phyloP scores from a whole-genome alignment of 2,113 vertebrate genomes.

The Hyla sarda region DNA sequence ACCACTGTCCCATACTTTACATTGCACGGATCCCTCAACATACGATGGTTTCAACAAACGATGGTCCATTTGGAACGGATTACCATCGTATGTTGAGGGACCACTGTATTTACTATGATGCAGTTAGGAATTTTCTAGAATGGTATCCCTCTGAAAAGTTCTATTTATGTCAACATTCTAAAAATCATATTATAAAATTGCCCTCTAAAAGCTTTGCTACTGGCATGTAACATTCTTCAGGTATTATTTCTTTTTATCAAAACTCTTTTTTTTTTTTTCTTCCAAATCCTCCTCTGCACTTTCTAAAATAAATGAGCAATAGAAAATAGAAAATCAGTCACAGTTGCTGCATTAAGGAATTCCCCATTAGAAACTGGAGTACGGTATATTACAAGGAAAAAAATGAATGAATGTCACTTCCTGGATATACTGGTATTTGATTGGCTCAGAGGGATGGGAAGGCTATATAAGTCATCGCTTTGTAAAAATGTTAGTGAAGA shows the following conservation, averaged over 20 bases:
- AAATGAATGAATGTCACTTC: constrained; percentile 46
- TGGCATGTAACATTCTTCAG: not conserved
- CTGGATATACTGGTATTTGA: constrained; percentile 10
- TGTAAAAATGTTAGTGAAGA: constrained; percentile 34
- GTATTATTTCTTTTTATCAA: not conserved
- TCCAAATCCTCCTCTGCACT: not conserved
- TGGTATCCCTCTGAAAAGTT: not conserved
- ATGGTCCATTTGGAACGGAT: too few relatives aligned
- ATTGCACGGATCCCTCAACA: too few relatives aligned
- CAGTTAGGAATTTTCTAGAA: not conserved
- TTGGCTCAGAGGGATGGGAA: constrained; percentile 35
- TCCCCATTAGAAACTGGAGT: constrained; percentile 17
- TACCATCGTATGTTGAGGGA: too few relatives aligned
- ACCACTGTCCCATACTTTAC: too few relatives aligned
- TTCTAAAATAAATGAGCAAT: not conserved
- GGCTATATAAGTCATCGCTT: constrained; percentile 55
- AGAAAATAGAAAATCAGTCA: not conserved
- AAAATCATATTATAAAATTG: not conserved
- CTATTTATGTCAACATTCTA: not conserved
- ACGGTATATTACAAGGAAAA: not conserved
- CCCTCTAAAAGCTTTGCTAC: not conserved
- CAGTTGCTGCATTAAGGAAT: constrained; percentile 8
- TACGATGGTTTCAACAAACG: too few relatives aligned
- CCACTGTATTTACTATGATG: not conserved
- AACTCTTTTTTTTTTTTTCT: not conserved